Evolutionary conservation across 2,797 vertebrate genomes (phyloP), one percentile per base, ranked within the genome.

Genomic region (Pangasius mekongensis): DNA sequence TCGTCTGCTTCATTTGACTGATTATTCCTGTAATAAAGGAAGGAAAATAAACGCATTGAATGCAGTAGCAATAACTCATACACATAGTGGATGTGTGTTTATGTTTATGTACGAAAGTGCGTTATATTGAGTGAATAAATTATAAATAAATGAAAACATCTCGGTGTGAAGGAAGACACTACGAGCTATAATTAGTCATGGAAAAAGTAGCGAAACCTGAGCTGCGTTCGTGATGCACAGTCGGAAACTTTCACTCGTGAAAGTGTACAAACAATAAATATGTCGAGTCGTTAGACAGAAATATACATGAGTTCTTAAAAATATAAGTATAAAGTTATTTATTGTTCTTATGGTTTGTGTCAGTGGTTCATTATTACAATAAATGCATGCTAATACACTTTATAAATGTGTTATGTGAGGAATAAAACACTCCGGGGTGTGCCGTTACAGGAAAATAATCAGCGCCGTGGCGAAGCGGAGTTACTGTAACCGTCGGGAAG

Each of bases 181-280:
- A 5, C 16, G 7, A 18, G 62, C 43, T 84, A 67, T 84, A 84
- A 84, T 67, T 83, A 67, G 82, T 67, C 43, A 13, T 33, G 62
- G 82, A 67, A 84, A 84, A 84, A 84, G 62, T 11, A 67, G 62
- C 43, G 81, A 84, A 84, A 84, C 82, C 27, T 1, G n/a, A 52
- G 60, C 36, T 1, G 36, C 36, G 1, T n/a, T 27, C 0, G 2
- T 39, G 62, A 30, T 49, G 62, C 27, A 10, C 60, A 67, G 39
- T 66, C 62, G 62, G 82, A 84, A 84, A 84, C 82, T 84, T 84
- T 84, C 27, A 30, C 62, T 52, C 39, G 30, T 43, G 36, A 64
- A 82, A 39, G 36, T 7, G 56, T 62, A 11, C 56, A 39, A 60
- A 30, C 39, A 5, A 5, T 47, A 83, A 64, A 64, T 9, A 47